Conservation (phyloP, 2,113 vertebrate species). For the Oryzias woworae region DNA sequence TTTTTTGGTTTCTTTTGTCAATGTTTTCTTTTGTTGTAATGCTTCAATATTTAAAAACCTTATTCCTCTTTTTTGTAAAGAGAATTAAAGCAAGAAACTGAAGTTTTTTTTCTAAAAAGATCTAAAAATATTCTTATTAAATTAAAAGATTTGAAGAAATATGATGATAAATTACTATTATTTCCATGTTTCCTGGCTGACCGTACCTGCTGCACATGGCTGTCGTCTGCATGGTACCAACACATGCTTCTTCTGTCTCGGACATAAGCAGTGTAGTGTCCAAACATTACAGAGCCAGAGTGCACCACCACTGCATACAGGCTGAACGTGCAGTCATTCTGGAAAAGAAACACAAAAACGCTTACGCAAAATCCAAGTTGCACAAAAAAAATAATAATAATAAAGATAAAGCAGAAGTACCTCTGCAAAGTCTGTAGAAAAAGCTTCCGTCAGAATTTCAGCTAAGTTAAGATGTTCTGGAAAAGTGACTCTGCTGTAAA, state of each 20-base stretch:
- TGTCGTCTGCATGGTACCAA: slow-evolving; percentile 74
- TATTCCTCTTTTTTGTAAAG: too few relatives aligned
- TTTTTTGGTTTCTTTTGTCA: too few relatives aligned
- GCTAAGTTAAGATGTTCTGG: slow-evolving; percentile 58
- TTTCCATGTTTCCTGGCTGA: not conserved
- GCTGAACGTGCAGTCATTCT: slow-evolving; percentile 57
- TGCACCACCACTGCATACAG: slow-evolving; percentile 76
- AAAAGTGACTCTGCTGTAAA: slow-evolving; percentile 57
- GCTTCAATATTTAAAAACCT: too few relatives aligned
- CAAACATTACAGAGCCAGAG: slow-evolving; percentile 36
- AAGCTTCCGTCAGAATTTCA: not conserved
- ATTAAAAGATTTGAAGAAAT: too few relatives aligned
- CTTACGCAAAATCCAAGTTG: not conserved
- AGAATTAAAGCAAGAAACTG: too few relatives aligned
- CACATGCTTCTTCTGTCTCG: not conserved
- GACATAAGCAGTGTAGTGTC: slow-evolving; percentile 74
- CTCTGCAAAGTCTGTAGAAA: slow-evolving; percentile 33
- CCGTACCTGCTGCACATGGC: slow-evolving; percentile 29
- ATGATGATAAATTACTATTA: too few relatives aligned
- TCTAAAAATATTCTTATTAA: too few relatives aligned
- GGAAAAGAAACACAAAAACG: slow-evolving; percentile 1
- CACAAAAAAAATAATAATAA: not conserved
- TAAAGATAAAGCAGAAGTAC: slow-evolving; percentile 18
- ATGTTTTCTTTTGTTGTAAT: too few relatives aligned
- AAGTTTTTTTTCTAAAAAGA: too few relatives aligned